Percentiles rank a stretch among this genome's conserved stretches.
Conservation (phyloP, 2,797 vertebrate species). For the Nyctalus aviator region DNA sequence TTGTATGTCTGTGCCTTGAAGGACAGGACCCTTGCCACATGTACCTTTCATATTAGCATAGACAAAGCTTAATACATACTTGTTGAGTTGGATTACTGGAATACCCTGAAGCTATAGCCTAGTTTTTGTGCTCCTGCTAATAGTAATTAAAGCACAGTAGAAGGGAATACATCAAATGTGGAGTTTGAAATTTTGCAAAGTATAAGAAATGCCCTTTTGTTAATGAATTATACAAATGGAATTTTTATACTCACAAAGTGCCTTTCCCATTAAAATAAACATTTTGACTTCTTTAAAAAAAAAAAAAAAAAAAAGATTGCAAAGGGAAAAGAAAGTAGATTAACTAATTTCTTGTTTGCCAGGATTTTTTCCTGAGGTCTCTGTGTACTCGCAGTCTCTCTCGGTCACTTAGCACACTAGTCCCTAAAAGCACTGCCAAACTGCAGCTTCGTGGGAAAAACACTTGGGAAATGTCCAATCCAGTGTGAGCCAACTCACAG, state of each 20-base stretch:
- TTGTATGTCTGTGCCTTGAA: background rate
- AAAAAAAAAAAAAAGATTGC: slow-evolving; percentile 14
- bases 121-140: background rate
- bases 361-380: slow-evolving; percentile 59
- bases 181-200: slow-evolving; percentile 55
- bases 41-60: background rate
- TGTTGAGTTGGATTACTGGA: background rate
- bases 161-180: slow-evolving; percentile 9
- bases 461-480: slow-evolving; percentile 68
- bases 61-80: background rate
- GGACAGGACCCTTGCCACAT: background rate
- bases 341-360: slow-evolving; percentile 74
- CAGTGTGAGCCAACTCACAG: slow-evolving; percentile 67
- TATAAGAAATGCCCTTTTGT: slow-evolving; percentile 32
- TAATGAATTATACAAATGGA: slow-evolving; percentile 48
- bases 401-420: slow-evolving; percentile 35
- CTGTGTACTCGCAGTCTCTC: background rate
- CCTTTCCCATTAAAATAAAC: slow-evolving; percentile 73
- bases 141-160: slow-evolving; percentile 52
- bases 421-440: slow-evolving; percentile 36
- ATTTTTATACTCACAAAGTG: slow-evolving; percentile 56
- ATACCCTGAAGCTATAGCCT: background rate
- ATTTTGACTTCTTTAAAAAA: background rate
- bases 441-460: slow-evolving; percentile 72
- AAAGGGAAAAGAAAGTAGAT: slow-evolving; percentile 76